A percentile compares a stretch with the other conserved stretches of the same genome.
These are phyloP conservation scores for Rana temporaria DNA, from an alignment of 2,113 vertebrate species.

Conservation along the genomic window DNA sequence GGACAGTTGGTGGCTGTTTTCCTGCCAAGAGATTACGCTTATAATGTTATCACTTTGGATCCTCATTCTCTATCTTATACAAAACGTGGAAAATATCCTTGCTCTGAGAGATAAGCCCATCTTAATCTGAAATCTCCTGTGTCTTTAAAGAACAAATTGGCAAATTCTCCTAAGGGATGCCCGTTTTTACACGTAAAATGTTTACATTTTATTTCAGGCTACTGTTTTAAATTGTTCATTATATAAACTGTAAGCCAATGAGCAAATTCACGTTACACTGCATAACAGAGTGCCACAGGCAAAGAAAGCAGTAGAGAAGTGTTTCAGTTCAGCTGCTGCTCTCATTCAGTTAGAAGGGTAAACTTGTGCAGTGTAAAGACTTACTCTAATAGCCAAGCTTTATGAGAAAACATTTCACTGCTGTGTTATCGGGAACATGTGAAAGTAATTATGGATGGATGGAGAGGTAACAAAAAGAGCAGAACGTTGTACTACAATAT, in stretches of 20 bases:
- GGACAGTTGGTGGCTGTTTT: too few species aligned
- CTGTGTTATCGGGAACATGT: not conserved
- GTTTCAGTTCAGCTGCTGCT: conserved; percentile 10
- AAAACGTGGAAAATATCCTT: too few species aligned
- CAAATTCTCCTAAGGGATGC: not conserved
- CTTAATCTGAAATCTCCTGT: too few species aligned
- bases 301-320: not conserved
- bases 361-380: not conserved
- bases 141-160: too few species aligned
- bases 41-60: too few species aligned
- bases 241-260: conserved; percentile 27
- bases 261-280: conserved; percentile 25
- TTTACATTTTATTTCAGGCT: conserved; percentile 24
- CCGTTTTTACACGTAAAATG: conserved; percentile 7
- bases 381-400: conserved; percentile 1
- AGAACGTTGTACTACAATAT: not conserved
- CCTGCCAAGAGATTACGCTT: too few species aligned
- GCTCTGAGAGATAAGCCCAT: not conserved
- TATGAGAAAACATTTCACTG: not conserved
- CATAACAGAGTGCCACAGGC: conserved; percentile 23
- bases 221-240: conserved; percentile 21
- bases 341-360: conserved; percentile 9
- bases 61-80: too few species aligned
- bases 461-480: not conserved
- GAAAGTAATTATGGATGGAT: not conserved